A percentile compares a stretch with the other conserved stretches of the same genome.
These are phyloP conservation scores for Brachypalpus laphriformis DNA, from an alignment of 2,888 invertebrate species.

Conservation along the genomic window DNA sequence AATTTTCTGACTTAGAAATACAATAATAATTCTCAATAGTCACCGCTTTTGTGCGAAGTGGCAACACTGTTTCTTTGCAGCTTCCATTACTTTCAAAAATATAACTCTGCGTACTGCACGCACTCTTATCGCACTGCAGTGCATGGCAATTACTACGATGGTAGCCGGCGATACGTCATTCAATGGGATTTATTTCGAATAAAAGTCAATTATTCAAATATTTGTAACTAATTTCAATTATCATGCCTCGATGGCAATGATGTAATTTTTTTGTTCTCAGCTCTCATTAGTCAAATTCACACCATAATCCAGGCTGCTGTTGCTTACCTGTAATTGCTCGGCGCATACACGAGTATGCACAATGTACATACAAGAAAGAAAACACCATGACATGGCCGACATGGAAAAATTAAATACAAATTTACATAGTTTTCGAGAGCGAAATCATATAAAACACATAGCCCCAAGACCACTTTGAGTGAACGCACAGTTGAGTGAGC, in stretches of 20 bases:
- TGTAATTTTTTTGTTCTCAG: background rate
- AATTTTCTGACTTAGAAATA: too few species aligned
- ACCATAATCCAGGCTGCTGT: background rate
- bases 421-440: conserved; percentile 46
- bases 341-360: too few species aligned
- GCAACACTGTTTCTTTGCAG: background rate
- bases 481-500: background rate
- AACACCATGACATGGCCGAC: conserved; percentile 14
- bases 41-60: background rate
- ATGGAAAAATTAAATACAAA: conserved; percentile 35
- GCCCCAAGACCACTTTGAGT: conserved; percentile 20
- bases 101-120: too few species aligned
- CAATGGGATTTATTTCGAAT: conserved; percentile 39
- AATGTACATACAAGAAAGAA: background rate
- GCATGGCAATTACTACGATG: background rate
- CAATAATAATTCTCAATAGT: too few species aligned
- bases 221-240: conserved; percentile 54
- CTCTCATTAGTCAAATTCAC: background rate
- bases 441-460: conserved; percentile 28
- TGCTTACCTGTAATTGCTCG: too few species aligned
- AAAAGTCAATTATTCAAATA: conserved; percentile 44
- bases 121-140: background rate
- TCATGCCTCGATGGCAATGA: background rate
- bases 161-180: background rate
- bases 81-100: too few species aligned